A percentile compares a stretch with the other conserved stretches of the same genome.
These are phyloP conservation scores for Vultur gryphus DNA, from an alignment of 2,797 vertebrate genomes.

Conservation along the genomic window DNA sequence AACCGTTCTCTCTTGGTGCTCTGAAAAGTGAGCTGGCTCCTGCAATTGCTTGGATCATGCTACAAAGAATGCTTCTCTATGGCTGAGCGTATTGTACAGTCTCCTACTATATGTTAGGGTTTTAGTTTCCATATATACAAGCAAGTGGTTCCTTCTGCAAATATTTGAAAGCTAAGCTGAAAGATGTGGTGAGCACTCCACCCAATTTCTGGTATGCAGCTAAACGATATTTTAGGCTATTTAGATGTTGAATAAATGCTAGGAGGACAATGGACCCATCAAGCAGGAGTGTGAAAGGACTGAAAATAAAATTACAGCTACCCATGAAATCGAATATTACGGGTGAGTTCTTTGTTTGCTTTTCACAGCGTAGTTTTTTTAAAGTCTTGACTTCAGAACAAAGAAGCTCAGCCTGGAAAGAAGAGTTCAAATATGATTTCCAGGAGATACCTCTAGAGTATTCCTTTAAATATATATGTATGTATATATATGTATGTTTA, in stretches of 20 bases:
- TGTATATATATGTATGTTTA: not conserved
- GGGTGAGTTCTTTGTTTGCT: not conserved
- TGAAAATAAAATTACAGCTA: not conserved
- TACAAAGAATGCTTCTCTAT: not conserved
- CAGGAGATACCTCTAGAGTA: not conserved
- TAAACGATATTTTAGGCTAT: not conserved
- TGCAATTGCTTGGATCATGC: not conserved
- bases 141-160: slow-evolving; percentile 24
- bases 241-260: slow-evolving; percentile 1
- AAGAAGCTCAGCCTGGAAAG: not conserved
- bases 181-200: not conserved
- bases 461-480: not conserved
- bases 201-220: not conserved
- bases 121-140: not conserved
- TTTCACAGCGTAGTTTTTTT: not conserved
- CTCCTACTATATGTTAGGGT: not conserved
- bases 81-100: not conserved
- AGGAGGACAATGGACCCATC: not conserved
- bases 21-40: not conserved
- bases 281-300: not conserved
- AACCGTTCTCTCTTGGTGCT: not conserved
- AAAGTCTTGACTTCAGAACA: not conserved
- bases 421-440: not conserved
- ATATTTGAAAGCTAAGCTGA: slow-evolving; percentile 33
- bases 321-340: not conserved